These are phyloP conservation scores for Excalfactoria chinensis DNA, from an alignment of 2,113 vertebrate species.

Conservation along the genomic window DNA sequence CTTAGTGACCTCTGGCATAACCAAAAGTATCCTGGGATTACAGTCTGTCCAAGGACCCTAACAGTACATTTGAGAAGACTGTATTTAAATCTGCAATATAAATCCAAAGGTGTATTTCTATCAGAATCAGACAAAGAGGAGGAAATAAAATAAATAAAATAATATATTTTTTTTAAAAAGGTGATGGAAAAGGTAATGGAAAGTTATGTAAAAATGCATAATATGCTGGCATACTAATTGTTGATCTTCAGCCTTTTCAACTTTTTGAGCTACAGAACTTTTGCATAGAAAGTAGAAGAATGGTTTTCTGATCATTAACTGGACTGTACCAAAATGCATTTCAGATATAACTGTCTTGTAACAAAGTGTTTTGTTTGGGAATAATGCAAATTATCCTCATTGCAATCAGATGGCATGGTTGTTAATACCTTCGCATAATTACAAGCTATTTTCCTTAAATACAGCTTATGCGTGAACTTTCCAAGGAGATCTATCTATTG, in stretches of 20 bases:
- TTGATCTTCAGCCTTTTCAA: neutral
- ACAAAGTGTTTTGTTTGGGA: constrained; percentile 43
- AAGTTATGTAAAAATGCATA: rapidly evolving
- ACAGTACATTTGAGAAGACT: neutral
- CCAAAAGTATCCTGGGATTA: neutral
- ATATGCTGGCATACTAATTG: neutral
- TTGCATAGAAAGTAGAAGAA: neutral
- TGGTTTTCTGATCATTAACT: constrained; percentile 40
- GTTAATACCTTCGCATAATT: constrained; percentile 73
- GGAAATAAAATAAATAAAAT: neutral
- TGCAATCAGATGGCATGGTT: constrained; percentile 71
- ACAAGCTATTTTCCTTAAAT: constrained; percentile 72
- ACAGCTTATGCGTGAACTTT: constrained; percentile 56
- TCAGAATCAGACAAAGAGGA: neutral
- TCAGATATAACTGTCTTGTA: constrained; percentile 47
- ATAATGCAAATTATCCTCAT: constrained; percentile 73
- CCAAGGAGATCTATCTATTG: constrained; percentile 45
- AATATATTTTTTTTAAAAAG: no score
- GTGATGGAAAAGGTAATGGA: no score
- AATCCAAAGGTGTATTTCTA: neutral
- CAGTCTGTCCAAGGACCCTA: neutral
- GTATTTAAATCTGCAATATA: neutral
- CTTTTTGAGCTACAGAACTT: neutral
- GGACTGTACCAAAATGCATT: constrained; percentile 41
- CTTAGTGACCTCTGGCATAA: neutral